Base-by-base conservation (phyloP, 2,888 invertebrate species). In the Axea sp. region DNA sequence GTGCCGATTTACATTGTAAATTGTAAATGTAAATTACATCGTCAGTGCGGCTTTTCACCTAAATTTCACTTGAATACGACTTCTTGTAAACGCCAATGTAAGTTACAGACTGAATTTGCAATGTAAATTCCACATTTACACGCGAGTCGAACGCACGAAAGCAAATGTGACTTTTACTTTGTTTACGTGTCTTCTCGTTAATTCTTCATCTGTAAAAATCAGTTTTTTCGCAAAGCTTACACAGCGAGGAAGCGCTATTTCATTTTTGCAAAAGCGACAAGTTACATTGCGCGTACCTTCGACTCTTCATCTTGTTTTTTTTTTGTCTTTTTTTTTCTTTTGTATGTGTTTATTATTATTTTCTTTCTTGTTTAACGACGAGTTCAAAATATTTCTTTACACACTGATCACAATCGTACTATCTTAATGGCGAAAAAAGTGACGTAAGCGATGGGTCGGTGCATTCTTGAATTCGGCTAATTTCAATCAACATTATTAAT, bases 231-330 rank as follows among this genome's bases (percentile, higher is more conserved):
- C 75, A 67, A 75, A 71, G 75, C 71, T 71, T 59, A 71, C 75
- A 71, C 49, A 57, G 75, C 75, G 39, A 71, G 75, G 75, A 67
- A 71, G 75, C 71, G 51, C 71, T 71, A 67, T 67, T 62, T 55
- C 43, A 59, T 67, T 68, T 69, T 57, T 67, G 71, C 71, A 65
- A 51, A 71, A 75, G 75, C 71, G 59, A 60, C 53, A 67, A 75
- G 75, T 75, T 60, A 75, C 75, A 75, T 75, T 75, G 65, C 65
- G 71, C 71, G 75, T 75, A 75, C 75, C 74, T 75, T 75, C 74
- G 69, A 75, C 74, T 75, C 74, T 67, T 64, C 9, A 26, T 47
- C 51, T 45, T 67, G 30, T 9, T 45, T 55, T 37, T 43, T 35
- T 49, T 47, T 31, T 22, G 3, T 17, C 8, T 49, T 33, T 39